These are phyloP conservation scores for Brachionus paranguensis DNA, from an alignment of 1,140 invertebrate species.

Conservation along the genomic window DNA sequence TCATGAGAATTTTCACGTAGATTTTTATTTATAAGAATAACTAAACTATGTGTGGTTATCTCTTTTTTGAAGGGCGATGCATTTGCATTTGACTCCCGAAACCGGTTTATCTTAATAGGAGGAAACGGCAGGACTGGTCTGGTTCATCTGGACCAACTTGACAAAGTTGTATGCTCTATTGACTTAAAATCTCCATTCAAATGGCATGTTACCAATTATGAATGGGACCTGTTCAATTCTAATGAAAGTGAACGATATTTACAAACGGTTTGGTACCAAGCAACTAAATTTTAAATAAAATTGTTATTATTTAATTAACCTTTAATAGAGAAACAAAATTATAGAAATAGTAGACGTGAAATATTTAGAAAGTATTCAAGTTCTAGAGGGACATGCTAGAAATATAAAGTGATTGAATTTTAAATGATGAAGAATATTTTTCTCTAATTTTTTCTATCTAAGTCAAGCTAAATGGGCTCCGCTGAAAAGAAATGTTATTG, in stretches of 20 bases:
- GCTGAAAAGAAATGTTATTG: neutral
- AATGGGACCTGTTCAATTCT: conserved; percentile 7
- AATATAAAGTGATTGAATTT: neutral
- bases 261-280: conserved; percentile 22
- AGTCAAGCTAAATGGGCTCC: conserved; percentile 26
- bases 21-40: neutral
- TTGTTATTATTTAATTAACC: neutral
- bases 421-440: neutral
- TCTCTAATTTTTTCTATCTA: neutral
- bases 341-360: conserved; percentile 2
- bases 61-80: neutral
- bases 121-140: neutral
- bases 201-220: conserved; percentile 20
- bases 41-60: neutral
- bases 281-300: neutral
- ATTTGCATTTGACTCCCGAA: neutral
- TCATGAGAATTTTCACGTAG: neutral
- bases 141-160: neutral
- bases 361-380: neutral
- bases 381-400: neutral
- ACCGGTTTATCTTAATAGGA: neutral
- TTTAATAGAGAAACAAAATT: neutral
- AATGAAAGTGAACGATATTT: neutral
- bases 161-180: neutral
- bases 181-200: neutral